Evolutionary conservation across 2,888 invertebrate genomes (phyloP).

Genomic region (Ferdinandea cuprea): DNA sequence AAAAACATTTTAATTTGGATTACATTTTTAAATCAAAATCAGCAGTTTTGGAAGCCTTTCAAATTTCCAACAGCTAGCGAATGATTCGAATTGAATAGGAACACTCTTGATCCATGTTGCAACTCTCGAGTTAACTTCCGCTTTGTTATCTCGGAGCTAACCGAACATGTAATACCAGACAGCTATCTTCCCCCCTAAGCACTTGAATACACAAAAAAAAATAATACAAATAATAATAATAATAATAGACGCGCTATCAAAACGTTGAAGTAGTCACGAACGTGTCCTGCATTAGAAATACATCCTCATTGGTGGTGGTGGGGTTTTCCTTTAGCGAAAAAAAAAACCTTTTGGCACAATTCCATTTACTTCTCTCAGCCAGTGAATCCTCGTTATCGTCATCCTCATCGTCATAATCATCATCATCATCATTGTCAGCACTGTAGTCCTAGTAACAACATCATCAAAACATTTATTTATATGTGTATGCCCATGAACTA

Average conservation of each 20-base stretch:
- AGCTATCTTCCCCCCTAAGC: neutral
- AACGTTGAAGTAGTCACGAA: constrained; percentile 48
- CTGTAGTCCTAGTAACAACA: too few relatives aligned
- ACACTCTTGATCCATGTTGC: constrained; percentile 27
- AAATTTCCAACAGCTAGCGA: neutral
- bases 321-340: constrained; percentile 15
- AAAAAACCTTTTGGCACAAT: constrained; percentile 34
- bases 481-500: constrained; percentile 47
- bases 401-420: too few relatives aligned
- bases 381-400: constrained; percentile 11
- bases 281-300: constrained; percentile 48
- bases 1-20: too few relatives aligned
- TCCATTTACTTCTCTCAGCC: constrained; percentile 30
- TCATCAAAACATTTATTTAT: constrained; percentile 6
- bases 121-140: constrained; percentile 39
- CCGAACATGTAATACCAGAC: constrained; percentile 5
- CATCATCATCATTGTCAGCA: constrained; percentile 22
- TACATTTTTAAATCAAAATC: too few relatives aligned
- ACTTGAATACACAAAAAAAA: neutral
- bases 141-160: constrained; percentile 19
- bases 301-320: neutral
- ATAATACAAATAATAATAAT: constrained; percentile 5
- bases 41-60: neutral
- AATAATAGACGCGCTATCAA: constrained; percentile 8
- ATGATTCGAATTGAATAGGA: neutral